Evolutionary conservation across 2,888 invertebrate genomes (phyloP), one percentile per base, ranked within the genome.

Genomic region (Limenitis camilla): DNA sequence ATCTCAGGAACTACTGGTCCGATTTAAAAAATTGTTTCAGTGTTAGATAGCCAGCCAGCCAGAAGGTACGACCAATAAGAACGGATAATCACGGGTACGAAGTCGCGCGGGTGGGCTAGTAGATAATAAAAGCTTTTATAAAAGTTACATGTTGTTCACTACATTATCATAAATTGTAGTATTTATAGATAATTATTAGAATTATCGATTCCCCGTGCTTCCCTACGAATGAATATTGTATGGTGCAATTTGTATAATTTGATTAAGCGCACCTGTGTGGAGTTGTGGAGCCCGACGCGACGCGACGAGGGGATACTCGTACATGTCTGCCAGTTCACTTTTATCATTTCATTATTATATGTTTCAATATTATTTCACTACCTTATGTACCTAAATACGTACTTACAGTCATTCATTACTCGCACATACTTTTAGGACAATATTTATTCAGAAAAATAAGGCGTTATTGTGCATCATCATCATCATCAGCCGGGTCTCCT

Each of bases 191-290:
- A 53, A 51, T 51, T 49, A 39, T 38, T 46, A 41, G 52, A 30
- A 48, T 45, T 61, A 64, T 65, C 60, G 66, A 46, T 59, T 41
- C 27, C 19, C 43, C 42, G 54, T 57, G 48, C 78, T 52, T 69
- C 82, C 69, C 80, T 78, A 77, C 42, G 68, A 52, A 83, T 87
- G 85, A 85, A 87, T 87, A 86, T 85, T 87, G 80, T 79, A 87
- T 84, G 81, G 77, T 76, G 81, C 85, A 86, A 87, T 87, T 86
- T 86, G 82, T 85, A 74, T 86, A 86, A 87, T 87, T 87, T 83
- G 85, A 85, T 86, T 82, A 82, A 70, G 69, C 70, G 70, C 76
- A 79, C 80, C 80, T 69, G 67, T 63, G 64, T 52, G 56, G 59
- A 48, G 48, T 19, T 19, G 19, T 19, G 19, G 19, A 19, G 19